A percentile compares a stretch with the other conserved stretches of the same genome.
Conservation (phyloP, 2,113 vertebrate species). For the Capreolus pygargus region DNA sequence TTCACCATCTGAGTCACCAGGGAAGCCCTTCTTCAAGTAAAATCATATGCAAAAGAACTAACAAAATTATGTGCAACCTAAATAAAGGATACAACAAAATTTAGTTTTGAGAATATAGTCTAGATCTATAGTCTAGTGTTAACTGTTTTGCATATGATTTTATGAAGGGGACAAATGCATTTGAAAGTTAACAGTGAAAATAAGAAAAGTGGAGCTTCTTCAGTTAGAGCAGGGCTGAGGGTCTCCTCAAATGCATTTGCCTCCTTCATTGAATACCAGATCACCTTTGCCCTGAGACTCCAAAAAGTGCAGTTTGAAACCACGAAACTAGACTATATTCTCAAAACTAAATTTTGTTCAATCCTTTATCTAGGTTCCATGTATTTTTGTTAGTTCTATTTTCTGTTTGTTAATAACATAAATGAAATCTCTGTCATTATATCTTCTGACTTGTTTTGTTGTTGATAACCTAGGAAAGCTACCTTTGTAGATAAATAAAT, state of each 20-base stretch:
- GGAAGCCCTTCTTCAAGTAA: background rate
- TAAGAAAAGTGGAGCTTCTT: background rate
- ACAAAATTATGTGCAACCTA: background rate
- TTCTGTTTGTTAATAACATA: slow-evolving; percentile 15
- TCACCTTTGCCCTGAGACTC: background rate
- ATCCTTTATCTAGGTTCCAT: background rate
- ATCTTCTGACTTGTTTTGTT: background rate
- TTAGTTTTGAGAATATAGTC: background rate
- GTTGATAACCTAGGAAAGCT: background rate
- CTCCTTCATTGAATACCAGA: background rate
- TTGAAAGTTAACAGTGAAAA: background rate
- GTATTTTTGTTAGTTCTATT: background rate
- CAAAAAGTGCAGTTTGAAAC: background rate
- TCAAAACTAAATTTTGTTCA: background rate
- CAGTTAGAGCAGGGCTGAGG: background rate
- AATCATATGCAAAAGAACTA: background rate
- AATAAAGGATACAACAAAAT: background rate
- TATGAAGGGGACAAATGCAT: background rate
- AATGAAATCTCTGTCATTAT: background rate
- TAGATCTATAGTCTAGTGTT: background rate
- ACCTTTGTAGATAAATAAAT: slow-evolving; percentile 1
- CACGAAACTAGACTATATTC: background rate
- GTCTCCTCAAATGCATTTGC: background rate
- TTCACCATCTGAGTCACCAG: background rate
- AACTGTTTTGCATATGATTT: background rate